Evolutionary conservation across 2,113 vertebrate species (phyloP).

Genomic region (Oreochromis niloticus): DNA sequence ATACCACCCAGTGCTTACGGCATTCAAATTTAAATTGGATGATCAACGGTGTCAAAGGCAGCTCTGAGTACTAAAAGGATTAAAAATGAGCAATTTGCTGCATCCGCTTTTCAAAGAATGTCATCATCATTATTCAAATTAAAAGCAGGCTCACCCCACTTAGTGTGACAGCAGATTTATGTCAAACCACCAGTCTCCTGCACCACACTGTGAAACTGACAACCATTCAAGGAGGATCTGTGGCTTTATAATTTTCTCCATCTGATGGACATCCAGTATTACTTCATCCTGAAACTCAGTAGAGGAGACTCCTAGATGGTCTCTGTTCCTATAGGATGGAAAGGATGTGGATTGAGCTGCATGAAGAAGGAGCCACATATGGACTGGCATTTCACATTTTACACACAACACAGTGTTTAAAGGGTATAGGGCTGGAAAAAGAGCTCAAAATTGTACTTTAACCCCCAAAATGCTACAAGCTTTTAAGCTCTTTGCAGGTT

Average conservation of each 20-base stretch:
- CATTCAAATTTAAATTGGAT: constrained; percentile 44
- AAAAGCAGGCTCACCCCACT: constrained; percentile 19
- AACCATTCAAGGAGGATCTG: not conserved
- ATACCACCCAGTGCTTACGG: constrained; percentile 24
- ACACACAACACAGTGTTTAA: not conserved
- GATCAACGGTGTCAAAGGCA: constrained; percentile 44
- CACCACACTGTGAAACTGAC: constrained; percentile 27
- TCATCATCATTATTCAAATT: constrained; percentile 54
- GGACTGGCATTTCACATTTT: not conserved
- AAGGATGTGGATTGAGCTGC: not conserved
- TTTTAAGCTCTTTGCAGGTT: not conserved
- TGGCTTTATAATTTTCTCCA: not conserved
- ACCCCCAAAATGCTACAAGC: not conserved
- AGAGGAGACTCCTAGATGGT: not conserved
- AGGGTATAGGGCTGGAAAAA: not conserved
- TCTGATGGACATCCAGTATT: not conserved
- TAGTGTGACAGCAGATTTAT: constrained; percentile 1
- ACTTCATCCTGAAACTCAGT: not conserved
- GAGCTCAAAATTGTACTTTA: not conserved
- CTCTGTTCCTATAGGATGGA: not conserved
- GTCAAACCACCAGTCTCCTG: not conserved
- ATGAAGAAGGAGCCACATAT: not conserved
- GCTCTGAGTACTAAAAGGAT: constrained; percentile 44
- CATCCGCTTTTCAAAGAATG: constrained; percentile 38
- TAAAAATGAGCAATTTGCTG: constrained; percentile 50